Conservation (phyloP, 2,888 invertebrate species). For the Lydus trimaculatus region DNA sequence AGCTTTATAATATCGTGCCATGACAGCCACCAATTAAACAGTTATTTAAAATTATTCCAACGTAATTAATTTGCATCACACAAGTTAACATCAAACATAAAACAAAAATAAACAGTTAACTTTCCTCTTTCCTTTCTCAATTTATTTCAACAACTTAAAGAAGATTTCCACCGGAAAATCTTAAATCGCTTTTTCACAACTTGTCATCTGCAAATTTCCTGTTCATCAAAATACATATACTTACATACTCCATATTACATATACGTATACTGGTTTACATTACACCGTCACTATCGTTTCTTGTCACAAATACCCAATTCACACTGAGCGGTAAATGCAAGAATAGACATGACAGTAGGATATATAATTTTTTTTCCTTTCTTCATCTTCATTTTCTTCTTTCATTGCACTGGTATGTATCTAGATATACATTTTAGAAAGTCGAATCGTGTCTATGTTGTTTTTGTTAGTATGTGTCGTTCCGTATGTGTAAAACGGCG, state of each 20-base stretch:
- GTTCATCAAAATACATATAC: background rate
- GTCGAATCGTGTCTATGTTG: slow-evolving; percentile 22
- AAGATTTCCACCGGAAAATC: background rate
- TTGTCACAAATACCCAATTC: slow-evolving; percentile 12
- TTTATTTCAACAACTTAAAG: background rate
- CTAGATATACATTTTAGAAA: slow-evolving; percentile 26
- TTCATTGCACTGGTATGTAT: slow-evolving; percentile 15
- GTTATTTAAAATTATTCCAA: slow-evolving; percentile 21
- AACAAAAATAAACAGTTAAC: background rate
- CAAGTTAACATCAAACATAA: background rate
- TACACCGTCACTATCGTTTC: slow-evolving; percentile 7
- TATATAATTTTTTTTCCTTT: background rate
- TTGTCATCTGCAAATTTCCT: slow-evolving; percentile 1
- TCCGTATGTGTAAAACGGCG: slow-evolving; percentile 27
- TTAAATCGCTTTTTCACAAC: background rate
- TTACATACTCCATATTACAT: background rate
- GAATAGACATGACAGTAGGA: slow-evolving; percentile 13
- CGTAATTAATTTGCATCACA: slow-evolving; percentile 18
- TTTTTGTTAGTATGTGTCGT: slow-evolving; percentile 18
- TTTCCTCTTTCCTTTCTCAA: background rate
- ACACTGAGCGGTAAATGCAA: slow-evolving; percentile 10
- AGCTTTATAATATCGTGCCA: slow-evolving; percentile 19
- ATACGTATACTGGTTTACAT: background rate
- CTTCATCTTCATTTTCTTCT: slow-evolving; percentile 9
- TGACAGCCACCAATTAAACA: slow-evolving; percentile 28